Evolutionary conservation across 2,113 vertebrate genomes (phyloP).

Genomic region (Zosterops borbonicus): DNA sequence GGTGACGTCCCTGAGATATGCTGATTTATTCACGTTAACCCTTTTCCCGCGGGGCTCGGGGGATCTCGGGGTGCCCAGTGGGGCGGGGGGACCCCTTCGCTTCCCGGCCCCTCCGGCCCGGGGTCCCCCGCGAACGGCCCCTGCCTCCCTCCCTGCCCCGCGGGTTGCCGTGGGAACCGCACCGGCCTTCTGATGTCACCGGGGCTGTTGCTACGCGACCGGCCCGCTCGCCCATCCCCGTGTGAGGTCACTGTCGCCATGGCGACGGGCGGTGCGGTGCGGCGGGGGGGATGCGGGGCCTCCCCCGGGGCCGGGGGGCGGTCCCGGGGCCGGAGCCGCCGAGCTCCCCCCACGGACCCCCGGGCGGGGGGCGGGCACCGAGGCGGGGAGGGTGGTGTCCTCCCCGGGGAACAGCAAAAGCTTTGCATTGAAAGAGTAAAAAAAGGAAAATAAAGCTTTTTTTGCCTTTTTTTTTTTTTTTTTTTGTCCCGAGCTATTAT

Average conservation of each 20-base stretch:
- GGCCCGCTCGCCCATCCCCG: conserved; percentile 6
- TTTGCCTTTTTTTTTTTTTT: neutral
- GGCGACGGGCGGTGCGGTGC: neutral
- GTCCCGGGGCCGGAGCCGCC: neutral
- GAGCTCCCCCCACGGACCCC: neutral
- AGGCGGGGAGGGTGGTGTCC: neutral
- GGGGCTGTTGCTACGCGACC: conserved; percentile 68
- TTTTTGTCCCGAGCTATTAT: neutral
- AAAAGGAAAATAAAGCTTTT: neutral
- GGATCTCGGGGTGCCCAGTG: neutral
- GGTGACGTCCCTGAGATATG: neutral
- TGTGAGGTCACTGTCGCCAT: conserved; percentile 56
- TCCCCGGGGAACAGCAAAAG: neutral
- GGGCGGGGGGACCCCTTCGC: neutral
- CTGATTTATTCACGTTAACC: neutral
- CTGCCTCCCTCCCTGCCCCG: neutral
- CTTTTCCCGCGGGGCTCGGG: neutral
- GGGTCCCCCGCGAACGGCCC: neutral
- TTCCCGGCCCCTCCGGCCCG: neutral
- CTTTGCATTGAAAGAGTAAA: neutral
- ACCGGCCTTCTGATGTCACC: conserved; percentile 69
- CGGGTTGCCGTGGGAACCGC: conserved; percentile 73
- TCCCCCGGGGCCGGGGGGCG: neutral
- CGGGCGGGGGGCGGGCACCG: neutral
- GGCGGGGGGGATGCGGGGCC: neutral